Conservation (phyloP, 2,113 vertebrate species). For the Galbula dea region DNA sequence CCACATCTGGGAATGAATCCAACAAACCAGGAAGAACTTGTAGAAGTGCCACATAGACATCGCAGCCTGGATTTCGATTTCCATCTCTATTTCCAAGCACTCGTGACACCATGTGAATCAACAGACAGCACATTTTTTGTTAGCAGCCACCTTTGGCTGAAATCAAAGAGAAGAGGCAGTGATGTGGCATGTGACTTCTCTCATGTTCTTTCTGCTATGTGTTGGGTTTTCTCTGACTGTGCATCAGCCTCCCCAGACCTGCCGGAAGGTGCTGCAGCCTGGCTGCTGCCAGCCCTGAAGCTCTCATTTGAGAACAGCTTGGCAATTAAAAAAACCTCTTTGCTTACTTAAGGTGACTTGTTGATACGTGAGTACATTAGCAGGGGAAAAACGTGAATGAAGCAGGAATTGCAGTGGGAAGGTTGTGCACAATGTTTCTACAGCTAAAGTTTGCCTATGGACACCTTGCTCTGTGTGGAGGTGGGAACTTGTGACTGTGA, state of each 20-base stretch:
- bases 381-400: neutral
- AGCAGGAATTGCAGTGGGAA: neutral
- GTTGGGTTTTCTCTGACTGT: neutral
- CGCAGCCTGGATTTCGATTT: neutral
- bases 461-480: neutral
- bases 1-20: neutral
- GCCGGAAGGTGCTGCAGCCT: neutral
- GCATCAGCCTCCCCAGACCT: neutral
- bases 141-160: neutral
- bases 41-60: neutral
- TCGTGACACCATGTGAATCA: neutral
- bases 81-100: neutral
- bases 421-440: neutral
- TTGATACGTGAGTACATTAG: neutral
- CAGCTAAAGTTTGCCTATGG: neutral
- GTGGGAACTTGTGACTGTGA: neutral
- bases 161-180: neutral
- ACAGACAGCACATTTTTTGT: neutral
- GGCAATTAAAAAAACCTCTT: neutral
- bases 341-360: neutral
- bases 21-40: neutral
- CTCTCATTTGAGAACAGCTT: constrained; percentile 20
- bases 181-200: neutral
- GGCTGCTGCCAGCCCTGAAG: neutral
- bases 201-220: neutral